Conservation (phyloP, 2,113 vertebrate species). For the Larimichthys polyactis region DNA sequence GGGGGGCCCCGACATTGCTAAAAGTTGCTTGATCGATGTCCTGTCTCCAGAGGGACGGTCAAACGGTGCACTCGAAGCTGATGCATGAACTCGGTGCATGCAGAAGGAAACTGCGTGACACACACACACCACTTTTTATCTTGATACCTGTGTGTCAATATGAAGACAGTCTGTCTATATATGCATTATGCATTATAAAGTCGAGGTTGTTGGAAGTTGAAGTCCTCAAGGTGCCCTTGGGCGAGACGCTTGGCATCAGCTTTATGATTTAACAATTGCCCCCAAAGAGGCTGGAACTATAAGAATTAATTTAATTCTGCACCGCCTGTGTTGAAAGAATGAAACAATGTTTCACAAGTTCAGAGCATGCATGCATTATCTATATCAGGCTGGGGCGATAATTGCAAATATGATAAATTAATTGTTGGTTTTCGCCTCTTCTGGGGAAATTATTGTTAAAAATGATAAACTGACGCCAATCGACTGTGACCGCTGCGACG, state of each 20-base stretch:
- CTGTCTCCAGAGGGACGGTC: constrained; percentile 14
- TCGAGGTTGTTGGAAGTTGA: neutral
- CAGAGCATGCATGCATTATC: neutral
- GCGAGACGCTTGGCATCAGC: too few species aligned
- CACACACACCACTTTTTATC: neutral
- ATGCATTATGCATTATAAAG: neutral
- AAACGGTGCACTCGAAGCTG: constrained; percentile 5
- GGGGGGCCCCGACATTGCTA: neutral
- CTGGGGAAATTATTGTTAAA: neutral
- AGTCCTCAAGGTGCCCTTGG: neutral
- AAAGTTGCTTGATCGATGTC: constrained; percentile 59
- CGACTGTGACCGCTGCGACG: neutral
- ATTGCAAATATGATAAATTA: neutral
- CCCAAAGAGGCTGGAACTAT: neutral
- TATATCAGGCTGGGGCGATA: neutral
- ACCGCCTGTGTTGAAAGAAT: neutral
- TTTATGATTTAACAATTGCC: neutral
- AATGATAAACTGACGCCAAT: neutral
- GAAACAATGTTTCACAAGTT: neutral
- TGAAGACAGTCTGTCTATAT: neutral
- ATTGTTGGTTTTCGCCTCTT: neutral
- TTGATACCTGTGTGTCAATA: neutral
- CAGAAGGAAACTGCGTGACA: neutral
- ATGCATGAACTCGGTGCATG: constrained; percentile 25
- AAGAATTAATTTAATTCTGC: neutral